Percentiles rank a stretch among this genome's conserved stretches.
Evolutionary conservation across 2,888 invertebrate genomes (phyloP).

Genomic region (Tanytarsus gracilentus): DNA sequence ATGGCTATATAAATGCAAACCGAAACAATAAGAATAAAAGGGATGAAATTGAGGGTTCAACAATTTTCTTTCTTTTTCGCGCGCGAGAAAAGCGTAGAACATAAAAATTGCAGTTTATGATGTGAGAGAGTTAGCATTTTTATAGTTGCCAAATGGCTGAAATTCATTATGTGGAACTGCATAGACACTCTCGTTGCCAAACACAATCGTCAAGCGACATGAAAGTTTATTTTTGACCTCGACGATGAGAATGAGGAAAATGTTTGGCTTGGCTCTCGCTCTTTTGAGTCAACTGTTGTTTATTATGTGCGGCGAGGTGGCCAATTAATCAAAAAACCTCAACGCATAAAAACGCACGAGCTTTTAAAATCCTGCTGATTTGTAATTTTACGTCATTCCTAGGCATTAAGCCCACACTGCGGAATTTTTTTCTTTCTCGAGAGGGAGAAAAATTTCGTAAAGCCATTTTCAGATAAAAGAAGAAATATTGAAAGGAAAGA

Average conservation of each 20-base stretch:
- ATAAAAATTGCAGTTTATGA: too few relatives aligned
- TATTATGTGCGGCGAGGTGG: neutral
- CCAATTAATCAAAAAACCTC: slow-evolving; percentile 15
- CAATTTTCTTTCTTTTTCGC: too few relatives aligned
- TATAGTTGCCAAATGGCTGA: too few relatives aligned
- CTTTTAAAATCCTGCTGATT: slow-evolving; percentile 22
- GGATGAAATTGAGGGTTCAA: too few relatives aligned
- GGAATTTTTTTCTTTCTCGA: neutral
- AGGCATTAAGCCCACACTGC: neutral
- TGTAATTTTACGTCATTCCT: slow-evolving; percentile 10
- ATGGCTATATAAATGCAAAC: too few relatives aligned
- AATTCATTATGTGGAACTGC: too few relatives aligned
- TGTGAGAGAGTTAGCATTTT: too few relatives aligned
- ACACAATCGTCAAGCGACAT: neutral
- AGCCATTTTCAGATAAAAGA: slow-evolving; percentile 5
- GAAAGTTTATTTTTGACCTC: neutral
- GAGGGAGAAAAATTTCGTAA: neutral
- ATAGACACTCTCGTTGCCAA: too few relatives aligned
- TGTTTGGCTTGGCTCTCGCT: too few relatives aligned
- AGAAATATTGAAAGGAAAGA: slow-evolving; percentile 11
- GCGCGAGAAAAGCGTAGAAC: too few relatives aligned
- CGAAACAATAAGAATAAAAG: too few relatives aligned
- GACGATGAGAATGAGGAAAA: neutral
- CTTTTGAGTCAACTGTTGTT: slow-evolving; percentile 5
- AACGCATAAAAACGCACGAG: neutral